Conservation (phyloP, 2,113 vertebrate genomes). For the Ellobius talpinus region DNA sequence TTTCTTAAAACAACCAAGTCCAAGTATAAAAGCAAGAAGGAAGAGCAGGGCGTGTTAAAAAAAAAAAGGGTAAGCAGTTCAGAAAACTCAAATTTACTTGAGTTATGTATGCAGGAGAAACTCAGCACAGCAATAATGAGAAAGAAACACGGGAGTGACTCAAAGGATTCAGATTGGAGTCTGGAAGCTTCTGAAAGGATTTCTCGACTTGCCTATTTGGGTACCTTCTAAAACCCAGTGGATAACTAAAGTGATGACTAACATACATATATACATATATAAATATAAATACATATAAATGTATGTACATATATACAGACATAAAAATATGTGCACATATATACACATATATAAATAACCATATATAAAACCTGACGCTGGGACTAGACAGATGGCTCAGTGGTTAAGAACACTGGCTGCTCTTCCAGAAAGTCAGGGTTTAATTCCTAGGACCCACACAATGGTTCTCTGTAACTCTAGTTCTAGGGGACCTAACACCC, state of each 20-base stretch:
- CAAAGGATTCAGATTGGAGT: neutral
- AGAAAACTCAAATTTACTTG: neutral
- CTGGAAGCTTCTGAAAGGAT: neutral
- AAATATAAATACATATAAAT: neutral
- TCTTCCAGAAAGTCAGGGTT: neutral
- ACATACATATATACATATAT: neutral
- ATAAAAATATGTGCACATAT: neutral
- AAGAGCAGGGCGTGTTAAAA: neutral
- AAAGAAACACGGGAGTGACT: neutral
- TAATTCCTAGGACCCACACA: neutral
- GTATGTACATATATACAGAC: too few relatives aligned
- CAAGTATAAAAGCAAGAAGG: constrained; percentile 8
- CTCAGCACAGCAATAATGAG: neutral
- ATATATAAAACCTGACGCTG: neutral
- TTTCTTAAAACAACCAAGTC: neutral
- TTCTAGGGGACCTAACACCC: neutral
- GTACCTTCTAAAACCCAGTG: neutral
- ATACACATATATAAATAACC: neutral
- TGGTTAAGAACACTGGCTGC: neutral
- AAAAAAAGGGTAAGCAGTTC: neutral
- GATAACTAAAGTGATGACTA: neutral
- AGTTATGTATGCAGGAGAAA: neutral
- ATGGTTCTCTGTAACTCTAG: neutral
- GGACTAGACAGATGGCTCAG: neutral
- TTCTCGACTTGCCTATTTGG: neutral